These are phyloP conservation scores for Drosophila guanche DNA, from an alignment of 1,140 invertebrate genomes.

Conservation along the genomic window DNA sequence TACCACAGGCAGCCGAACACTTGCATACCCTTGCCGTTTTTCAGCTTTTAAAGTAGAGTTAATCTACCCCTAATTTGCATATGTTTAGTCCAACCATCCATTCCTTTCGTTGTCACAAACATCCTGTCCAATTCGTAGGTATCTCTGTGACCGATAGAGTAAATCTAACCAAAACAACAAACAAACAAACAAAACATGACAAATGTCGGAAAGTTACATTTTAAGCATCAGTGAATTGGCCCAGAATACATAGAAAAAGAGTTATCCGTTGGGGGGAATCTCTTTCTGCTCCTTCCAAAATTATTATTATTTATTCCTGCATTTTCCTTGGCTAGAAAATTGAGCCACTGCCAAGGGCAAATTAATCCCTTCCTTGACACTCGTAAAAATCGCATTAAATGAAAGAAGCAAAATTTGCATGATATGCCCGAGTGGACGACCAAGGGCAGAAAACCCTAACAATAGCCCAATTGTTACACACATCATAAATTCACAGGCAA, in stretches of 20 bases:
- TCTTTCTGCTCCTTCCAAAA: no score
- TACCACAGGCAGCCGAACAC: no score
- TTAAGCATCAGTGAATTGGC: slow-evolving; percentile 32
- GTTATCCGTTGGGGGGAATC: not conserved
- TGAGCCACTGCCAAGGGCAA: slow-evolving; percentile 53
- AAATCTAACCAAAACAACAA: slow-evolving; percentile 22
- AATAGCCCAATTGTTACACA: slow-evolving; percentile 74
- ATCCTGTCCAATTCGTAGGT: no score
- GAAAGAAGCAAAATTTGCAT: slow-evolving; percentile 74
- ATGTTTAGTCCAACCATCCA: no score
- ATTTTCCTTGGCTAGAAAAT: slow-evolving; percentile 25
- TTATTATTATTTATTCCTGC: slow-evolving; percentile 37
- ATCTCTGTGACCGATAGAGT: no score
- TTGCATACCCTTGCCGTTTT: no score
- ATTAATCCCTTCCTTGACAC: slow-evolving; percentile 43
- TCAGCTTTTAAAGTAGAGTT: no score
- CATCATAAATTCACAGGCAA: slow-evolving; percentile 69
- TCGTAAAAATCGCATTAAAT: slow-evolving; percentile 73
- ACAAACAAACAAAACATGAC: slow-evolving; percentile 64
- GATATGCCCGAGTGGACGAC: slow-evolving; percentile 50
- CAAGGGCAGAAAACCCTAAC: slow-evolving; percentile 36
- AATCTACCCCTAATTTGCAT: no score
- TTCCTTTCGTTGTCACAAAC: no score
- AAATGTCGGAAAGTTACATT: slow-evolving; percentile 62
- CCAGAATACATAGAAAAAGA: slow-evolving; percentile 3